These are phyloP conservation scores for Thelaira solivaga DNA, from an alignment of 2,888 invertebrate genomes.

Conservation along the genomic window DNA sequence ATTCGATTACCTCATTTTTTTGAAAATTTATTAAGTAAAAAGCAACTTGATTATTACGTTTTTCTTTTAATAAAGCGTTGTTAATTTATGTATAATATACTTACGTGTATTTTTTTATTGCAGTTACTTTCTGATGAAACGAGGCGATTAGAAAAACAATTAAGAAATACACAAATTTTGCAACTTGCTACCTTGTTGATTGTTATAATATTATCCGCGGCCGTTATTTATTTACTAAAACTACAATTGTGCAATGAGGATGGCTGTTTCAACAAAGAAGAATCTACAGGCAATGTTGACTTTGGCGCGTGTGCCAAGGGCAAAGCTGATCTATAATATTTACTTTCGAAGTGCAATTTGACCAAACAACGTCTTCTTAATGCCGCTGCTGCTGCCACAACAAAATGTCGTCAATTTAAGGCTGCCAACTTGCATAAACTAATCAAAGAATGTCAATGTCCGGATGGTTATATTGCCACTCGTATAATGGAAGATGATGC, in stretches of 20 bases:
- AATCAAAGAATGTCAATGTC: constrained; percentile 50
- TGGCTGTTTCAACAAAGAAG: constrained; percentile 30
- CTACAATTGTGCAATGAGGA: constrained; percentile 68
- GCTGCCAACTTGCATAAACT: constrained; percentile 42
- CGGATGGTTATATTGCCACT: constrained; percentile 49
- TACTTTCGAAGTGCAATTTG: constrained; percentile 72
- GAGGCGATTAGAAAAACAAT: constrained; percentile 77
- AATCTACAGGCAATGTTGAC: constrained; percentile 28
- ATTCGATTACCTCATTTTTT: no score
- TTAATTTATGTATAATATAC: no score
- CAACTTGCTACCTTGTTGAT: constrained; percentile 79
- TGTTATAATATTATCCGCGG: constrained; percentile 76
- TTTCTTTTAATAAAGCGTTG: no score
- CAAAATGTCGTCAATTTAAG: constrained; percentile 59
- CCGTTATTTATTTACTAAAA: constrained; percentile 77
- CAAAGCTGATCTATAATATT: constrained; percentile 70
- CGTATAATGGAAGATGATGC: constrained; percentile 25
- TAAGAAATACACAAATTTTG: constrained; percentile 78
- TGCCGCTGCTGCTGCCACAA: constrained; percentile 66
- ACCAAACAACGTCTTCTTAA: constrained; percentile 68
- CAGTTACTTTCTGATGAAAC: constrained; percentile 72
- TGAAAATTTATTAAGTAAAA: no score
- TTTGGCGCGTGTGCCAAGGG: constrained; percentile 47
- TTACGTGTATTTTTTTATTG: constrained; percentile 40
- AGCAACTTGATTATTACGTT: no score